Base-by-base conservation (phyloP, 2,797 vertebrate genomes). In the Myripristis murdjan region DNA sequence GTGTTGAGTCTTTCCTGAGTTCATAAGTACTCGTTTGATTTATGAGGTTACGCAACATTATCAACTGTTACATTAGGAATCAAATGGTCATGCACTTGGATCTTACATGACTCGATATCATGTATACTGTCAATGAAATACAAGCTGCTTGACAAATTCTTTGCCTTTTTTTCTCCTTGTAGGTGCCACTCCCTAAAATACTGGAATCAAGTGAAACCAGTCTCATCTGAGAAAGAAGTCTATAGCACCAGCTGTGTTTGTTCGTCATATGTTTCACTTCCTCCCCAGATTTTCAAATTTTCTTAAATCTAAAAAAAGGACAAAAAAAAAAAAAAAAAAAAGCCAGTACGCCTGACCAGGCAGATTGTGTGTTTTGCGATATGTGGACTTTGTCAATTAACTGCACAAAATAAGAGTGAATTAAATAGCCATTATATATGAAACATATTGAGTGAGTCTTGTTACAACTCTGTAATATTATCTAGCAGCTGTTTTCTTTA, bases 171-270 rank as follows among this genome's bases (percentile, higher is more conserved):
- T 8, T 18, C 63, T 71, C 12, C 62, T 84, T 64, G 60, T 90
- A 99, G 98, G 97, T 98, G 56, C 97, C 97, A 0, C 86, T 99
- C 81, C 98, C 98, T 24, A 99, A 98, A 94, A 94, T 83, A 71
- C 88, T 99, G 92, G 98, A 94, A 61, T 98, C 95, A 70, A 81
- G 68, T 0, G 93, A 93, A 87, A 94, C 90, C 4, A 93, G 90
- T 85, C 88, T 94, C 75, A 72, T 91, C 75, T 91, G 72, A 95
- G 70, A 76, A 49, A 67, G 6, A 18, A 12, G 6, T 43, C 51
- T 6, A 16, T 8, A 18, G 2, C 64, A 23, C 11, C 18, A 61
- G 16, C 35, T 46, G 14, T 59, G 47, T 51, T 70, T 75, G 22
- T 33, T 78, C 33, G 57, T 24, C 11, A 41, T 6, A 35, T 52